Base-by-base conservation (phyloP, 2,888 invertebrate genomes). In the Drosophila ezoana region DNA sequence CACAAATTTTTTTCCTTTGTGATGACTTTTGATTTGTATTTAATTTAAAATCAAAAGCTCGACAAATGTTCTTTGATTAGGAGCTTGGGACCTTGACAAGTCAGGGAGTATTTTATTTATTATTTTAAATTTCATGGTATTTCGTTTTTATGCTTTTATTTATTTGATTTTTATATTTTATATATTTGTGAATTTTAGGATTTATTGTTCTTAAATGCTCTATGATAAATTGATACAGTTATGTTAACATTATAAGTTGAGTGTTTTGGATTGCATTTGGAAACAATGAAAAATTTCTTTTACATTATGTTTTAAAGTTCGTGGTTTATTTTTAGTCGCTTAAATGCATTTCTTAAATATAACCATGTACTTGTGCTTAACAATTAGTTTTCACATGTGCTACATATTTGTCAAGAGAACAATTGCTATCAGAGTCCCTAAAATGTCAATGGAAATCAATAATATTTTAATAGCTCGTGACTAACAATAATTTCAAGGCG, bases 11-110 rank as follows among this genome's bases (percentile, higher is more conserved):
- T 23, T 40, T 68, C 52, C 53, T 76, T 72, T 81, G 71, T 79
- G 83, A 77, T 83, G 83, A 68, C 70, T 74, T 70, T 64, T 68
- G 87, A 84, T 81, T 87, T 81, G 87, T 84, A 81, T 83, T 87
- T 83, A 72, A 83, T 83, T 83, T 84, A 77, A 71, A 62, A 69
- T 64, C 72, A 77, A 66, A 80, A 77, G 61, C 68, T 64, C 47
- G 51, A 58, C 80, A 85, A 76, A 82, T 81, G 81, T 58, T 76
- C 58, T 56, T 62, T 51, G 72, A 54, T 58, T 53, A 53, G 45
- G 23, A 16, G 48, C 54, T 69, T 67, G 73, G 73, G 84, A 35
- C 58, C 56, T 52, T 57, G 66, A 52, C 9, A 5, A 37, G 20
- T 35, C 44, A 33, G 9, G 2, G 28, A 10, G 14, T 23, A 23